phyloP scores from a whole-genome alignment of 1,140 invertebrate species.

The Diuraphis noxia region DNA sequence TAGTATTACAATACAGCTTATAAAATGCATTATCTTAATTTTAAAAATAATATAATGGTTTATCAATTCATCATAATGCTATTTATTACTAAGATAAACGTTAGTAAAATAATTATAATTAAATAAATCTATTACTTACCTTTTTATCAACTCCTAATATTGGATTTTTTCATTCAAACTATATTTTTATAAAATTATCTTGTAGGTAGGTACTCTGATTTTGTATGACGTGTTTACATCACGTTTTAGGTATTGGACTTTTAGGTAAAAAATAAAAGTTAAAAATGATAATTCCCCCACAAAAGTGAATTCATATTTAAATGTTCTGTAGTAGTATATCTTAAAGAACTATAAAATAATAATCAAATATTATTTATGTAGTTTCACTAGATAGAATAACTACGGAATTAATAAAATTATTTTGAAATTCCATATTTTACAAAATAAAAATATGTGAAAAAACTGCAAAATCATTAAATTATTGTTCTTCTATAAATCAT shows the following conservation, averaged over 20 bases:
- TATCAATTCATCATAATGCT: neutral
- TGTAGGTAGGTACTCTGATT: neutral
- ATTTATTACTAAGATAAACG: neutral
- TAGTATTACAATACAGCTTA: neutral
- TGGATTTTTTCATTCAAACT: neutral
- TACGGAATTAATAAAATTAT: neutral
- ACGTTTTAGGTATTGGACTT: neutral
- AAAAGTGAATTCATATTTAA: neutral
- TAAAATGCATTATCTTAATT: neutral
- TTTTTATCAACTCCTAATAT: neutral
- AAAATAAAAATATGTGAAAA: neutral
- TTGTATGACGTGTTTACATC: too few species aligned
- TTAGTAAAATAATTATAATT: neutral
- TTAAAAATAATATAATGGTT: neutral
- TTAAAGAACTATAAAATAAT: neutral
- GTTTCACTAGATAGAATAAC: neutral
- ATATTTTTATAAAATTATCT: neutral
- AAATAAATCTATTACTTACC: neutral
- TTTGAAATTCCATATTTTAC: neutral
- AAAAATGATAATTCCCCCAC: neutral
- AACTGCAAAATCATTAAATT: neutral
- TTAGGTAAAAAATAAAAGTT: neutral
- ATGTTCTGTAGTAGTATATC: neutral
- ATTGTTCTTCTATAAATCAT: neutral
- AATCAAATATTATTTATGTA: neutral